Evolutionary conservation across 2,888 invertebrate species (phyloP), one percentile per base, ranked within the genome.

Genomic region (Trichopoda pennipes): DNA sequence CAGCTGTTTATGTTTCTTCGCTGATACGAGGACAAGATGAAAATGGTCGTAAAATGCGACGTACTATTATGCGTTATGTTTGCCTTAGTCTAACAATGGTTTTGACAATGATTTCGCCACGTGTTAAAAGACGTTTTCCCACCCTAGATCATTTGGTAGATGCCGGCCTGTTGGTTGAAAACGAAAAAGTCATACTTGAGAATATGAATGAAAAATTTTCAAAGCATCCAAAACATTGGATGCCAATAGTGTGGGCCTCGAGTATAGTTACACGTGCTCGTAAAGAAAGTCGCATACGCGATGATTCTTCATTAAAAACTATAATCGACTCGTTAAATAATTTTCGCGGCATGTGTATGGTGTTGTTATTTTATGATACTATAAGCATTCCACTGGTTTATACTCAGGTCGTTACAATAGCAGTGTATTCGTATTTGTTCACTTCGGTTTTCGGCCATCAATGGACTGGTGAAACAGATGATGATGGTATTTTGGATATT

Each of bases 231-330:
- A 97, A 97, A 88, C 96, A 97, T 90, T 97, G 97, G 96, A 89
- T 97, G 89, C 97, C 97, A 10, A 95, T 97, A 85, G 96, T 97
- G 16, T 97, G 97, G 97, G 96, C 97, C 0, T 94, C 96, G 1
- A 95, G 96, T 88, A 96, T 97, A 86, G 95, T 97, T 75, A 96
- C 96, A 1, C 92, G 96, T 81, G 97, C 97, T 2, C 93, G 97
- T 6, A 96, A 95, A 88, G 97, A 97, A 91, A 96, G 96, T 14
- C 92, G 96, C 86, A 96, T 97, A 87, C 93, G 96, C 66, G 96
- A 97, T 86, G 98, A 98, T 91, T 97, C 97, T 88, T 96, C 97
- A 0, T 95, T 97, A 0, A 96, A 97, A 89, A 97, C 97, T 7
- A 94, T 98, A 56, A 94, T 96, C 83, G 96, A 97, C 87, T 96